These are phyloP conservation scores for Brachyptera risi DNA, from an alignment of 2,888 invertebrate species.

Conservation along the genomic window DNA sequence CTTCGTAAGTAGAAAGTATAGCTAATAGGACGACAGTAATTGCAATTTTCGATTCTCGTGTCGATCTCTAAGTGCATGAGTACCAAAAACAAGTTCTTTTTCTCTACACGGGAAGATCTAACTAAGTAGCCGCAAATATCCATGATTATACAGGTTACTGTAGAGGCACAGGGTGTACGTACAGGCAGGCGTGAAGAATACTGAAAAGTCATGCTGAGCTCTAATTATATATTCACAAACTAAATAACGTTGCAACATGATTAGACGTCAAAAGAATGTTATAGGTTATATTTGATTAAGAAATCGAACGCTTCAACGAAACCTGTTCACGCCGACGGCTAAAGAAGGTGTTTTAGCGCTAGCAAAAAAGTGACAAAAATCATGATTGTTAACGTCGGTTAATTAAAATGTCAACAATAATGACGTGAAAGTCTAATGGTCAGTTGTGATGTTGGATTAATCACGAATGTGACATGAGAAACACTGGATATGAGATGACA, in stretches of 20 bases:
- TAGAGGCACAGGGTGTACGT: no score
- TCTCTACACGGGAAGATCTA: no score
- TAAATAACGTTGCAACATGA: slow-evolving; percentile 2
- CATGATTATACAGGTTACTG: no score
- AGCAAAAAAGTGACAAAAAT: slow-evolving; percentile 10
- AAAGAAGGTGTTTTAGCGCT: not conserved
- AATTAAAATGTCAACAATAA: slow-evolving; percentile 8
- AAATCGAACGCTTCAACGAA: slow-evolving; percentile 8
- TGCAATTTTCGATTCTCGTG: no score
- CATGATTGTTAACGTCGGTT: slow-evolving; percentile 8
- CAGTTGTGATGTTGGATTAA: not conserved
- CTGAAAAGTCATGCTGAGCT: not conserved
- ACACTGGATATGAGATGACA: no score
- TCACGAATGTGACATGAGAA: not conserved
- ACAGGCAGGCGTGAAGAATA: no score
- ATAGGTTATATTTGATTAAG: slow-evolving; percentile 8
- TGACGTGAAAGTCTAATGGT: not conserved
- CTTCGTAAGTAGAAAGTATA: no score
- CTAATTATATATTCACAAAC: slow-evolving; percentile 7
- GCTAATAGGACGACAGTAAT: no score
- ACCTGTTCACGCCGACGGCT: slow-evolving; percentile 1
- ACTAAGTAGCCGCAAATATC: no score
- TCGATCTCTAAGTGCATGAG: no score
- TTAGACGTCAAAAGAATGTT: not conserved
- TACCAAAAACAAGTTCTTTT: no score